Evolutionary conservation across 2,113 vertebrate species (phyloP).

Genomic region (Nyctibius bracteatus): DNA sequence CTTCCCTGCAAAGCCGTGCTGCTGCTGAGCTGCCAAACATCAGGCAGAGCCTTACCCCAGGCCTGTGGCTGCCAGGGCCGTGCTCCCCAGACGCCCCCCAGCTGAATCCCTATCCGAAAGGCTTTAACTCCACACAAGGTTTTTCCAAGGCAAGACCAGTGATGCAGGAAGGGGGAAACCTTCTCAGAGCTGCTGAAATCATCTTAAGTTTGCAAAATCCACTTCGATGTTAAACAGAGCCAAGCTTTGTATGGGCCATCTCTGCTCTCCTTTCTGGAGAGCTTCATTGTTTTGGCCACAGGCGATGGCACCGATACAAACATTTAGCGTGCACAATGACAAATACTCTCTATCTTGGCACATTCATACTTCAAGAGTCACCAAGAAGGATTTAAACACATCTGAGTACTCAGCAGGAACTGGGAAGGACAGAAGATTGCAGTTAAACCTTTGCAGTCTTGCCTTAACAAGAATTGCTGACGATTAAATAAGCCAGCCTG

Average conservation of each 20-base stretch:
- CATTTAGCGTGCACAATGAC: neutral
- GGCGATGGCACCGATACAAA: neutral
- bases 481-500: neutral
- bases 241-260: neutral
- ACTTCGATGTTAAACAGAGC: neutral
- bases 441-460: neutral
- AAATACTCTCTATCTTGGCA: neutral
- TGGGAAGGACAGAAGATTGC: neutral
- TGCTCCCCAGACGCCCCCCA: fast-evolving
- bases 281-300: neutral
- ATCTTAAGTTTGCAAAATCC: neutral
- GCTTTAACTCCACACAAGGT: fast-evolving
- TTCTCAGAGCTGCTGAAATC: neutral
- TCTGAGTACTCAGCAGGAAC: neutral
- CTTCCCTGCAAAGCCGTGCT: neutral
- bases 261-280: neutral
- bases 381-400: neutral
- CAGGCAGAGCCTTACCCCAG: neutral
- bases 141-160: neutral
- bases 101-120: too few species aligned
- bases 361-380: neutral
- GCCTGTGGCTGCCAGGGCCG: fast-evolving
- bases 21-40: neutral
- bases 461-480: neutral
- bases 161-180: neutral